A percentile compares a stretch with the other conserved stretches of the same genome.
phyloP scores from a whole-genome alignment of 2,797 vertebrate species.

The Liasis olivaceus region DNA sequence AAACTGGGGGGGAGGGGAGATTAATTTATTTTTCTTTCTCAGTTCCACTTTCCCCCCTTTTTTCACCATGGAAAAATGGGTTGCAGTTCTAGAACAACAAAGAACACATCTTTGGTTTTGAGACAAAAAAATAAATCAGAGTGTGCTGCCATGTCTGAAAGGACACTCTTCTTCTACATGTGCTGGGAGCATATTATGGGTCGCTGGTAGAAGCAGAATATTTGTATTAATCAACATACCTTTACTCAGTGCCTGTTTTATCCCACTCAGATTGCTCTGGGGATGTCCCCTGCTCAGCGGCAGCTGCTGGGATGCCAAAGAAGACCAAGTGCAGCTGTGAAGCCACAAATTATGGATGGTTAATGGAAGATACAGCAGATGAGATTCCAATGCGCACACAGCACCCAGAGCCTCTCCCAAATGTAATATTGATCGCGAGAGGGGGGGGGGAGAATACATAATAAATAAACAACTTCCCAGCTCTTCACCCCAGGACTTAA shows the following conservation, averaged over 20 bases:
- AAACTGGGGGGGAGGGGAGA: not conserved
- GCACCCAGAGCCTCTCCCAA: not conserved
- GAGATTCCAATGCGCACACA: not conserved
- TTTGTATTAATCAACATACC: not conserved
- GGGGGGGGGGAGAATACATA: not conserved
- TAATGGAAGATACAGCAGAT: not conserved
- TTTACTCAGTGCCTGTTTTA: not conserved
- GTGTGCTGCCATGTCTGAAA: not conserved
- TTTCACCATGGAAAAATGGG: not conserved
- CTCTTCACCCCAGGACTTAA: not conserved
- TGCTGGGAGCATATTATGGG: not conserved
- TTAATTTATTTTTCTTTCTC: not conserved
- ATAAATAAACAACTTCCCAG: not conserved
- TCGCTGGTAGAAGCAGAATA: not conserved
- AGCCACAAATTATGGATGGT: not conserved
- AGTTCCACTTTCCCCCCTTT: not conserved
- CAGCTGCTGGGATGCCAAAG: not conserved
- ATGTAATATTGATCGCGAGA: not conserved
- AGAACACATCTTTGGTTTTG: not conserved
- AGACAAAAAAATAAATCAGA: not conserved
- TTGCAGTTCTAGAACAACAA: not conserved
- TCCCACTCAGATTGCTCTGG: not conserved
- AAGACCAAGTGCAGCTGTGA: not conserved
- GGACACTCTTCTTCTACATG: not conserved
- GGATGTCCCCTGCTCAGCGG: not conserved